Base-by-base conservation (phyloP, 2,888 invertebrate species). In the Himalopsyche kuldschensis region DNA sequence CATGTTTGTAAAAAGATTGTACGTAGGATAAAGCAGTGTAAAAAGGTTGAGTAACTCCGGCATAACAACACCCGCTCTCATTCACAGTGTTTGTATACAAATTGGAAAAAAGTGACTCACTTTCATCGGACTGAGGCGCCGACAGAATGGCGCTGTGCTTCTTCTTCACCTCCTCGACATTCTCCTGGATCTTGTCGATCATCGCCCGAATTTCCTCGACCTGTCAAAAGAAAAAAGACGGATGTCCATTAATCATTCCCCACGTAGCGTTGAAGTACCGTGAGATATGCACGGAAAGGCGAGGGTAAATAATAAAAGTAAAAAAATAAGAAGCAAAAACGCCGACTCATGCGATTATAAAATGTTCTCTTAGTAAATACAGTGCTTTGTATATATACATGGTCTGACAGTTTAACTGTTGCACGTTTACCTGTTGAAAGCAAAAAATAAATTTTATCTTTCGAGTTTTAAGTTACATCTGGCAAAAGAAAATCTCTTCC, bases 101-200 rank as follows among this genome's bases (percentile, higher is more conserved):
- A 32, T 24, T 35, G 46, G 27, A 20, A 30, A 48, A 69, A 79
- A 78, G 27, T 47, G 86, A 94, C 97, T 96, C 92, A 98, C 98
- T 99, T 93, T 99, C 99, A 94, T 99, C 99, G 90, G 98, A 98
- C 91, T 98, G 98, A 88, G 99, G 99, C 88, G 98, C 98, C 89
- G 99, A 98, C 89, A 99, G 93, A 90, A 99, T 99, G 92, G 98
- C 97, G 93, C 99, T 99, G 93, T 99, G 99, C 94, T 99, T 99
- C 94, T 98, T 99, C 95, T 99, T 99, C 86, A 99, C 99, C 91
- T 99, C 99, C 90, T 99, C 99, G 87, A 99, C 99, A 94, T 99
- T 99, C 89, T 97, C 96, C 91, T 99, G 98, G 90, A 99, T 99
- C 94, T 98, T 98, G 92, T 99, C 99, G 94, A 99, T 99, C 97